These are phyloP conservation scores for Agraylea sexmaculata DNA, from an alignment of 1,140 invertebrate species.

Conservation along the genomic window DNA sequence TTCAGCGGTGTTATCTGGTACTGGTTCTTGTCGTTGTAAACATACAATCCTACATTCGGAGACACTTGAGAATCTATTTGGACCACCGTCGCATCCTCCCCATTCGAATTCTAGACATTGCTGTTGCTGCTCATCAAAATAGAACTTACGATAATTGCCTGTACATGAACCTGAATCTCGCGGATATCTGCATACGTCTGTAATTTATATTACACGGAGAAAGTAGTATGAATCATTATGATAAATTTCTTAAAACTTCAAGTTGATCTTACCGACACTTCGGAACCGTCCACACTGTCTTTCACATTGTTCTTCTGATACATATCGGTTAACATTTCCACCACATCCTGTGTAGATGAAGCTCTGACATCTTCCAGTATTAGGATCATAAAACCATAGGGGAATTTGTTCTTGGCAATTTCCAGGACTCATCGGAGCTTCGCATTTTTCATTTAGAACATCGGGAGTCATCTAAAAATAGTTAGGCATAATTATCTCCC, in stretches of 20 bases:
- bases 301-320: constrained; percentile 67
- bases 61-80: constrained; percentile 59
- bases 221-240: neutral
- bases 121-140: constrained; percentile 46
- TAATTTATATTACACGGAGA: constrained; percentile 10
- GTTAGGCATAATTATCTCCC: neutral
- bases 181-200: constrained; percentile 49
- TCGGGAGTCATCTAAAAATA: constrained; percentile 4
- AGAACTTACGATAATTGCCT: constrained; percentile 50
- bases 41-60: constrained; percentile 56
- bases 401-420: constrained; percentile 54
- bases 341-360: constrained; percentile 59
- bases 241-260: neutral
- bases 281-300: constrained; percentile 61
- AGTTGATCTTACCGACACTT: constrained; percentile 47
- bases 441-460: constrained; percentile 11
- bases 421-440: constrained; percentile 46
- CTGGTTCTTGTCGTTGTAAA: constrained; percentile 20
- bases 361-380: constrained; percentile 49
- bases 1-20: constrained; percentile 7
- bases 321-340: constrained; percentile 71
- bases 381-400: constrained; percentile 64
- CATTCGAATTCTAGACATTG: constrained; percentile 56
- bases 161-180: constrained; percentile 58
- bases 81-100: constrained; percentile 71